Evolutionary conservation across 2,797 vertebrate genomes (phyloP).

Genomic region (Lepidocolaptes lacrymiger): DNA sequence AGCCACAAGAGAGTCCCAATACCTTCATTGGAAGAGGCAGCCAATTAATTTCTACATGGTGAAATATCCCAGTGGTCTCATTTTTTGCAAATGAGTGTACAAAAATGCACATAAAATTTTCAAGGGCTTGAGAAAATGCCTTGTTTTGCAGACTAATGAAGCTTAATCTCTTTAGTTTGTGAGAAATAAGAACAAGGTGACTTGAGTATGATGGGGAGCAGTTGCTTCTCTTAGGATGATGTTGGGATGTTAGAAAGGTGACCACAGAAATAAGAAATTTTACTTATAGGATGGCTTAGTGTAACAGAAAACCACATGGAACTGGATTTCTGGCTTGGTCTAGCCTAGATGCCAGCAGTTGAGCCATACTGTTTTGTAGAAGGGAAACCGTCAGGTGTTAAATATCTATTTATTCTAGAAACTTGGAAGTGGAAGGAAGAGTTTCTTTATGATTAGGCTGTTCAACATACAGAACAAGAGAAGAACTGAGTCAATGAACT

Average conservation of each 20-base stretch:
- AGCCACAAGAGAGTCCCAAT: not conserved
- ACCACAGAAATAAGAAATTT: not conserved
- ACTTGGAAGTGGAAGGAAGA: not conserved
- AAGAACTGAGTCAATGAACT: not conserved
- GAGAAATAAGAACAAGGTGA: not conserved
- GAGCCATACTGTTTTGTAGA: not conserved
- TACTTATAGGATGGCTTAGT: fast-evolving
- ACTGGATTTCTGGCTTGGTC: not conserved
- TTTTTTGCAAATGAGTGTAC: not conserved
- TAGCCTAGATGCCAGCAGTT: not conserved
- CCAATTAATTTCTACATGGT: not conserved
- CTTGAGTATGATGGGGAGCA: not conserved
- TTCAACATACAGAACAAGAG: not conserved
- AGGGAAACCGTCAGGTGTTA: not conserved
- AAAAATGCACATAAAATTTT: not conserved
- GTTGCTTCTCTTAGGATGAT: not conserved
- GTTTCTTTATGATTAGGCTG: not conserved
- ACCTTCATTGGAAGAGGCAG: not conserved
- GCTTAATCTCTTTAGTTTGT: not conserved
- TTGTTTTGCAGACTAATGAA: not conserved
- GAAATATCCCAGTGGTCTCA: not conserved
- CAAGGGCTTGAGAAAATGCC: not conserved
- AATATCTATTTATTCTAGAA: not conserved
- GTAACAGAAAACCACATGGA: not conserved
- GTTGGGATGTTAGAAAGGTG: not conserved